phyloP scores from a whole-genome alignment of 2,113 vertebrate genomes.

The Epinephelus fuscoguttatus region DNA sequence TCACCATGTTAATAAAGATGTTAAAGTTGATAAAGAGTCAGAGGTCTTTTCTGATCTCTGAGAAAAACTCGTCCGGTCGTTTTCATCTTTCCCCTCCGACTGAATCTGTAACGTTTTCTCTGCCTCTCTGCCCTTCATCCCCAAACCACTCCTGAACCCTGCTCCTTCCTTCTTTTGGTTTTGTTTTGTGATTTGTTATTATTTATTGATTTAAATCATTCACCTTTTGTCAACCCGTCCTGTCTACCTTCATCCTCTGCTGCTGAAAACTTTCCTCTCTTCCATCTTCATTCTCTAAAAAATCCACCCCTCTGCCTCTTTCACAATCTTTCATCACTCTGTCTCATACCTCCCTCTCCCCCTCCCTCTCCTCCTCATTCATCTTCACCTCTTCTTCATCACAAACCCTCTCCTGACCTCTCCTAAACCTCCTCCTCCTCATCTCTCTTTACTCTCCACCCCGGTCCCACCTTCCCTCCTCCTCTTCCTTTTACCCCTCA shows the following conservation, averaged over 20 bases:
- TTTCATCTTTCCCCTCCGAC: slow-evolving; percentile 33
- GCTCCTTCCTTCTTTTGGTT: slow-evolving; percentile 20
- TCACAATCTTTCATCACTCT: not conserved
- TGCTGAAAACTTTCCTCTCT: slow-evolving; percentile 16
- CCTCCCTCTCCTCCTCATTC: slow-evolving; percentile 1
- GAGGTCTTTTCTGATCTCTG: slow-evolving; percentile 42
- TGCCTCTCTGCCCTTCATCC: slow-evolving; percentile 69
- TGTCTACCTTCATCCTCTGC: slow-evolving; percentile 1
- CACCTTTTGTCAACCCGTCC: slow-evolving; percentile 8
- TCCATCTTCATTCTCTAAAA: not conserved
- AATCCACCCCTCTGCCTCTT: not conserved
- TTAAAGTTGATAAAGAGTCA: slow-evolving; percentile 29
- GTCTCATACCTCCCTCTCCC: not conserved
- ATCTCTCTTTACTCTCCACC: not conserved
- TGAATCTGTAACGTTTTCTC: slow-evolving; percentile 67
- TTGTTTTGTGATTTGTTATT: slow-evolving; percentile 47
- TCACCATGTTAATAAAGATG: slow-evolving; percentile 25
- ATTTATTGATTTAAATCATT: slow-evolving; percentile 51
- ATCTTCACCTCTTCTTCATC: slow-evolving; percentile 46
- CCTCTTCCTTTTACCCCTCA: slow-evolving; percentile 32
- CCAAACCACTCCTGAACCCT: slow-evolving; percentile 54
- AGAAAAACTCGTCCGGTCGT: slow-evolving; percentile 10
- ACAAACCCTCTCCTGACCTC: slow-evolving; percentile 9
- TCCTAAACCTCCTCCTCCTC: slow-evolving; percentile 5
- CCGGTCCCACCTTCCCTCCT: not conserved